A percentile compares a stretch with the other conserved stretches of the same genome.
These are phyloP conservation scores for Syrmaticus mikado DNA, from an alignment of 2,113 vertebrate genomes.

Conservation along the genomic window DNA sequence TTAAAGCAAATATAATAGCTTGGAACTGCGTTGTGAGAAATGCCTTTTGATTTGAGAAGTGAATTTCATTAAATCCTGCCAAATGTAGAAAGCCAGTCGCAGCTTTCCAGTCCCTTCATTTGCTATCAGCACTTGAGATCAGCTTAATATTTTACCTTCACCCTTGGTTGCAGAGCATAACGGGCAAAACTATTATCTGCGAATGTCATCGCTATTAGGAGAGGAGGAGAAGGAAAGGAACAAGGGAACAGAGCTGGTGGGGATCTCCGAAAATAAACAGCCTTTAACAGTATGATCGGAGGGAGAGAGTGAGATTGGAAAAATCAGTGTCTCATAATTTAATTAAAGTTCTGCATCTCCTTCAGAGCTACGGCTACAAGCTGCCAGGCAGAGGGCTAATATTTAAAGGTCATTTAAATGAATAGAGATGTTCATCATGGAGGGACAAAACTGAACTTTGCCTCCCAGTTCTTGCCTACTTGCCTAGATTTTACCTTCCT, in stretches of 20 bases:
- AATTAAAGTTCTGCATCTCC: conserved; percentile 6
- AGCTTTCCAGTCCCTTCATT: not conserved
- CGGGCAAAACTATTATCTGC: conserved; percentile 25
- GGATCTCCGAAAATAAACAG: conserved; percentile 53
- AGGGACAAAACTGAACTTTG: not conserved
- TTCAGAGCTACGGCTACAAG: not conserved
- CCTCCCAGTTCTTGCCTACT: not conserved
- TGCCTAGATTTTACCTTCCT: not conserved
- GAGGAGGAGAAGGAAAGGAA: not conserved
- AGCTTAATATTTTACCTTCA: conserved; percentile 60
- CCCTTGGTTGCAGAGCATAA: conserved; percentile 42
- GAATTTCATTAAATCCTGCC: conserved; percentile 49
- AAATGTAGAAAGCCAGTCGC: conserved; percentile 17
- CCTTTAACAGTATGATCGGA: conserved; percentile 11
- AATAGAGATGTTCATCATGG: not conserved
- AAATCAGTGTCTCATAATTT: conserved; percentile 15
- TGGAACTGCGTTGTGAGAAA: not conserved
- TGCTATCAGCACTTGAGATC: conserved; percentile 47
- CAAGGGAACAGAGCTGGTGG: not conserved
- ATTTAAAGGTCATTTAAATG: conserved; percentile 44
- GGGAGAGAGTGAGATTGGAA: not conserved
- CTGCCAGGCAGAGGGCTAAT: conserved; percentile 16
- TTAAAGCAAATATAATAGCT: not conserved
- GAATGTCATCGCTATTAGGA: not conserved
- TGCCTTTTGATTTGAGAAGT: conserved; percentile 29